phyloP scores from a whole-genome alignment of 2,113 vertebrate genomes.

The Trichomycterus rosablanca region DNA sequence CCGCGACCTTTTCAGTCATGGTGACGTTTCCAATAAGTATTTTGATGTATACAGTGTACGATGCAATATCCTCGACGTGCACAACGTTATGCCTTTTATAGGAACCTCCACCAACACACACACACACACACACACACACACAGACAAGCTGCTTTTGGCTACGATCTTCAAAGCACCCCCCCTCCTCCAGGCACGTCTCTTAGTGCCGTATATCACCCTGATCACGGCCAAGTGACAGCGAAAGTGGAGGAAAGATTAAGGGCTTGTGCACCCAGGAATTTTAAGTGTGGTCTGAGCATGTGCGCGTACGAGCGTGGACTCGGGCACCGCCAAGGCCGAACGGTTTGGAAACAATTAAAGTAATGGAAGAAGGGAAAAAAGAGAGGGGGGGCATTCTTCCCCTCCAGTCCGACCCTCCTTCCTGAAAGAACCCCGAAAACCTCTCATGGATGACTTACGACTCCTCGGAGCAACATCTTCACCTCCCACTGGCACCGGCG shows the following conservation, averaged over 20 bases:
- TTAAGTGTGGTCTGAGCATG: slow-evolving; percentile 49
- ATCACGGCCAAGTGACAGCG: slow-evolving; percentile 45
- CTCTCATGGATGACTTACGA: slow-evolving; percentile 7
- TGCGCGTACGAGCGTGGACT: slow-evolving; percentile 36
- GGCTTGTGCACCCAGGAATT: slow-evolving; percentile 47
- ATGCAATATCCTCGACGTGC: slow-evolving; percentile 36
- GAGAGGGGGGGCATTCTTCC: background rate
- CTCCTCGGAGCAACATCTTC: slow-evolving; percentile 24
- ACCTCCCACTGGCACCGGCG: slow-evolving; percentile 28
- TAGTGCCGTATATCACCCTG: slow-evolving; percentile 44
- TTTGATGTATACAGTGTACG: slow-evolving; percentile 36
- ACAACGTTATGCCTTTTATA: no score
- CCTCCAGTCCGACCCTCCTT: background rate
- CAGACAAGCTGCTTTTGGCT: slow-evolving; percentile 32
- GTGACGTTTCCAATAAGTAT: slow-evolving; percentile 12
- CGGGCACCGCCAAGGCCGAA: slow-evolving; percentile 42
- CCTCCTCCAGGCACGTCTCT: slow-evolving; percentile 27
- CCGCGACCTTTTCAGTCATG: slow-evolving; percentile 8
- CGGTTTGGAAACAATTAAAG: slow-evolving; percentile 50
- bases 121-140: slow-evolving; percentile 18
- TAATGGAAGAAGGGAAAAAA: slow-evolving; percentile 26
- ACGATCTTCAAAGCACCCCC: slow-evolving; percentile 38
- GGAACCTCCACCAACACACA: no score
- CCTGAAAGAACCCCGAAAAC: slow-evolving; percentile 14
- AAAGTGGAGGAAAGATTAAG: slow-evolving; percentile 52